Conservation (phyloP, 2,797 vertebrate species). For the Selene dorsalis region DNA sequence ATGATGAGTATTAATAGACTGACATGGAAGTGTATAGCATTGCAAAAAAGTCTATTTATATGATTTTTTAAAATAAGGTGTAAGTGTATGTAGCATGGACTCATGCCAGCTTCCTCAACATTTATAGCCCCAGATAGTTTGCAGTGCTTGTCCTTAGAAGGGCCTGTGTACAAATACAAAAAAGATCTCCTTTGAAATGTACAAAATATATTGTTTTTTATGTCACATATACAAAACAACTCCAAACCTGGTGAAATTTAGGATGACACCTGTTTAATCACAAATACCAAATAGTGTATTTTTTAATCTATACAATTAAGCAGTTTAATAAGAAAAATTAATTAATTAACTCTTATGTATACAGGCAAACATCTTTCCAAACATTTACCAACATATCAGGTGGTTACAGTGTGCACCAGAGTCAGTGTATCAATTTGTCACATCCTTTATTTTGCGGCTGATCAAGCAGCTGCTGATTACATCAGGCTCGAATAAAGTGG, state of each 20-base stretch:
- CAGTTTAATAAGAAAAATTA: not conserved
- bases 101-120: not conserved
- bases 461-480: slow-evolving; percentile 48
- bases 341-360: not conserved
- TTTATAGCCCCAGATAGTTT: not conserved
- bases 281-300: not conserved
- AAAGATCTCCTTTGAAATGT: not conserved
- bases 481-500: slow-evolving; percentile 41
- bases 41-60: not conserved
- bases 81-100: not conserved
- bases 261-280: too few species aligned
- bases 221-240: not conserved
- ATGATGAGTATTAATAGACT: not conserved
- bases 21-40: too few species aligned
- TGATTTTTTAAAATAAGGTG: not conserved
- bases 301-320: not conserved
- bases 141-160: not conserved
- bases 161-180: not conserved
- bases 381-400: not conserved
- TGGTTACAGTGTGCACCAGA: not conserved
- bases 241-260: not conserved
- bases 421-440: slow-evolving; percentile 3
- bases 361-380: not conserved
- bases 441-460: slow-evolving; percentile 28
- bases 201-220: not conserved